These are phyloP conservation scores for Fistularia tabacaria DNA, from an alignment of 2,797 vertebrate genomes.

Conservation along the genomic window DNA sequence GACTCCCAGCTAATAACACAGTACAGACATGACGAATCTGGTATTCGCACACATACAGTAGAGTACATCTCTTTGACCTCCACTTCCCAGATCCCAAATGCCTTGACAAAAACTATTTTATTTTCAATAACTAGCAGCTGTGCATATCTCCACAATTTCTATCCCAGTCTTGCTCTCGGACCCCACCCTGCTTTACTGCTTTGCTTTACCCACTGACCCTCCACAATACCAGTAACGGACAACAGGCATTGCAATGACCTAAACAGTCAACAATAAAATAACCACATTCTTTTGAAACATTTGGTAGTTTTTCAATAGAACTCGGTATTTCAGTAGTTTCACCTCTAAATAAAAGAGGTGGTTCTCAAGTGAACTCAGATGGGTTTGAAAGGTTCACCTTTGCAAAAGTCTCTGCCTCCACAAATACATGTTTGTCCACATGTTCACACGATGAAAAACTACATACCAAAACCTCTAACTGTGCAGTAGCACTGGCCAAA, in stretches of 20 bases:
- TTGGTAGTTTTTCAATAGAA: constrained; percentile 7
- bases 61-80: constrained; percentile 14
- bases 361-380: constrained; percentile 10
- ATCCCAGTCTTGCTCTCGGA: constrained; percentile 8
- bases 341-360: not conserved
- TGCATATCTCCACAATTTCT: constrained; percentile 17
- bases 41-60: constrained; percentile 52
- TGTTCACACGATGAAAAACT: constrained; percentile 32
- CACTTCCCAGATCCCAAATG: constrained; percentile 16
- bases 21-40: constrained; percentile 45
- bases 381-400: constrained; percentile 29
- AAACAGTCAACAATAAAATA: not conserved
- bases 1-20: constrained; percentile 7
- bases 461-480: constrained; percentile 25
- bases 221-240: not conserved
- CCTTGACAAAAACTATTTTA: constrained; percentile 5
- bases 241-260: constrained; percentile 17
- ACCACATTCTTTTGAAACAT: not conserved
- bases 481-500: constrained; percentile 53
- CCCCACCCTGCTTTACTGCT: constrained; percentile 1
- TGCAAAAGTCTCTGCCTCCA: constrained; percentile 11
- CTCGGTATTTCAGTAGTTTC: not conserved
- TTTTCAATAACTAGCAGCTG: constrained; percentile 37
- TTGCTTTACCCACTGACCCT: constrained; percentile 6
- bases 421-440: constrained; percentile 13